Base-by-base conservation (phyloP, 2,113 vertebrate species). In the Apteryx mantelli region DNA sequence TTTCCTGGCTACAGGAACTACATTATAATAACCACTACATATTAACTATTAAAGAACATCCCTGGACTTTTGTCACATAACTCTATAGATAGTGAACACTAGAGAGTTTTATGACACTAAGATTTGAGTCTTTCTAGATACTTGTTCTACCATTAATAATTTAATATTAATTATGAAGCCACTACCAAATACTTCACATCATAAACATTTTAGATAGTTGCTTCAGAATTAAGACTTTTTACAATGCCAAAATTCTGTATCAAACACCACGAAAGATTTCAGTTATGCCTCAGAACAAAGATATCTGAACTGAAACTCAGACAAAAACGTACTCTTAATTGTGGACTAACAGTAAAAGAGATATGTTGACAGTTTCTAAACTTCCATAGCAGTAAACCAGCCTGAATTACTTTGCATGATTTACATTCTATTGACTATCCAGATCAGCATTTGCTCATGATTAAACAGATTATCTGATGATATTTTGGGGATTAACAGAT, bases 391-490 rank as follows among this genome's bases (percentile, higher is more conserved):
- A 66, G 22, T 21, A 82, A 60, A 38, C 21, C 52, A 38, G 68
- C 26, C 88, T 44, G 25, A 89, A 94, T 65, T 91, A 75, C 78
- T 96, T 88, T 93, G 85, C 48, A 2, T 53, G 88, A 93, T 46
- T 71, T 76, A 78, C 60, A 87, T 75, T 42, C 10, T 26, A 75
- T 5, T 78, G 44, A 77, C 78, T 93, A 71, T 61, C 66, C 38
- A 88, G 76, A 95, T 91, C 76, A 86, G 69, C 76, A 94, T 95
- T 84, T 93, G 85, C 52, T 93, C 86, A 88, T 38, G 80, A 95
- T 93, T 93, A 94, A 95, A 89, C 71, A 96, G 93, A 97, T 94
- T 93, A 96, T 91, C 85, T 94, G 89, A 94, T 86, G 60, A 81
- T 77, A 94, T 95, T 97, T 95, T 61, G 71, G n/a, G 52, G 79